A percentile compares a stretch with the other conserved stretches of the same genome.
These are phyloP conservation scores for Cheilosia grossa DNA, from an alignment of 2,888 invertebrate genomes.

Conservation along the genomic window DNA sequence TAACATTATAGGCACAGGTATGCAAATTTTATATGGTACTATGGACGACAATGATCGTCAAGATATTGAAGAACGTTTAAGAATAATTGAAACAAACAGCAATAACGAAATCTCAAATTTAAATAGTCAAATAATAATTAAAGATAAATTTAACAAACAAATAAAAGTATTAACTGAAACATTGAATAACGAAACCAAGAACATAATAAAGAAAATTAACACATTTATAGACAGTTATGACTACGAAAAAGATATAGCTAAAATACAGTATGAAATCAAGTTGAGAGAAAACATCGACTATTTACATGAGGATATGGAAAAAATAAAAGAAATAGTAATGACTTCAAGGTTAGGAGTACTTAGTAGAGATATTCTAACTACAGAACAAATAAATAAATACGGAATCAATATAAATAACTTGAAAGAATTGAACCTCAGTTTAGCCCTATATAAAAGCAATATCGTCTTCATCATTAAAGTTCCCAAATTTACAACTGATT, in stretches of 20 bases:
- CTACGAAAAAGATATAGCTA: too few relatives aligned
- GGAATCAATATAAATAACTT: not conserved
- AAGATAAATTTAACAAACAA: not conserved
- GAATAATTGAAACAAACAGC: constrained; percentile 15
- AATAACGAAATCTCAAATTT: constrained; percentile 7
- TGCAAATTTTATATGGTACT: too few relatives aligned
- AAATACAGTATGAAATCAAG: not conserved
- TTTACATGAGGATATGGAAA: not conserved
- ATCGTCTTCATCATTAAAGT: constrained; percentile 1
- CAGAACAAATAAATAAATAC: constrained; percentile 17
- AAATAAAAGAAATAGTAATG: not conserved
- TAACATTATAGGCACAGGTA: constrained; percentile 6
- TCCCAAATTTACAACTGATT: too few relatives aligned
- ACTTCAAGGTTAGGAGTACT: constrained; percentile 12
- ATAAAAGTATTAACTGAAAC: constrained; percentile 13
- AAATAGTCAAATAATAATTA: too few relatives aligned
- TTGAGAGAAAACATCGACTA: constrained; percentile 2
- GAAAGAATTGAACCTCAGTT: constrained; percentile 7
- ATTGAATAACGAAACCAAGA: constrained; percentile 5
- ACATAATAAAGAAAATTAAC: not conserved
- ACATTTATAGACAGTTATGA: not conserved
- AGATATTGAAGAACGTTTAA: constrained; percentile 15
- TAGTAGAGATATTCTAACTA: constrained; percentile 20
- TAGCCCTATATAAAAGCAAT: constrained; percentile 7
- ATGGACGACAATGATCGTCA: constrained; percentile 8